Evolutionary conservation across 1,140 invertebrate genomes (phyloP).

Genomic region (Agrypnia vestita): DNA sequence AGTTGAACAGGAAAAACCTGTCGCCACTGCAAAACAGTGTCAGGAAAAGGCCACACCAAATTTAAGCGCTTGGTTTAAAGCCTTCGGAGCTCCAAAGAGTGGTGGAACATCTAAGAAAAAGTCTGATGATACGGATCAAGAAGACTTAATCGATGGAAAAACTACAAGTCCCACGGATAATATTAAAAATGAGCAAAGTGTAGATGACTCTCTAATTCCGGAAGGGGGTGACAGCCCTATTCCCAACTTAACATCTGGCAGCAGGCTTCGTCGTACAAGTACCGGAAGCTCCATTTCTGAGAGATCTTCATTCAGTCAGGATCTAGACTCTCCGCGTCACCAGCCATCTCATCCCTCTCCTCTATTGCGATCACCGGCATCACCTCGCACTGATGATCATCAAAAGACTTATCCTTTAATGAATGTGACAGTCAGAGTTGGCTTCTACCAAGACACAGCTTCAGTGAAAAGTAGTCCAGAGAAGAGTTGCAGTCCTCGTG

Average conservation of each 20-base stretch:
- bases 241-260: conserved; percentile 63
- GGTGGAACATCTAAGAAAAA: conserved; percentile 68
- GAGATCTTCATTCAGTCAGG: conserved; percentile 83
- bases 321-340: conserved; percentile 80
- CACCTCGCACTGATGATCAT: conserved; percentile 74
- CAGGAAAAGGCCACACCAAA: conserved; percentile 85
- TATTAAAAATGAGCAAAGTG: conserved; percentile 65
- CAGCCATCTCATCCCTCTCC: conserved; percentile 79
- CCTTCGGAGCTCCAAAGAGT: conserved; percentile 86
- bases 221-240: conserved; percentile 71
- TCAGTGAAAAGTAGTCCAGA: conserved; percentile 82
- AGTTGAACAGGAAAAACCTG: conserved; percentile 65
- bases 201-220: conserved; percentile 64
- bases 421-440: conserved; percentile 82
- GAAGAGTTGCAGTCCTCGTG: conserved; percentile 79
- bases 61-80: conserved; percentile 92
- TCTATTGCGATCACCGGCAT: conserved; percentile 76
- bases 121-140: conserved; percentile 64
- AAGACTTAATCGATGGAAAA: conserved; percentile 65
- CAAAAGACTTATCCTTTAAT: conserved; percentile 79
- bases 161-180: conserved; percentile 63
- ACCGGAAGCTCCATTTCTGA: conserved; percentile 84
- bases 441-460: conserved; percentile 85
- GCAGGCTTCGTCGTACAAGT: conserved; percentile 78
- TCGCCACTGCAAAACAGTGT: conserved; percentile 64